Evolutionary conservation across 2,888 invertebrate genomes (phyloP).

Genomic region (Morinoia aosen): DNA sequence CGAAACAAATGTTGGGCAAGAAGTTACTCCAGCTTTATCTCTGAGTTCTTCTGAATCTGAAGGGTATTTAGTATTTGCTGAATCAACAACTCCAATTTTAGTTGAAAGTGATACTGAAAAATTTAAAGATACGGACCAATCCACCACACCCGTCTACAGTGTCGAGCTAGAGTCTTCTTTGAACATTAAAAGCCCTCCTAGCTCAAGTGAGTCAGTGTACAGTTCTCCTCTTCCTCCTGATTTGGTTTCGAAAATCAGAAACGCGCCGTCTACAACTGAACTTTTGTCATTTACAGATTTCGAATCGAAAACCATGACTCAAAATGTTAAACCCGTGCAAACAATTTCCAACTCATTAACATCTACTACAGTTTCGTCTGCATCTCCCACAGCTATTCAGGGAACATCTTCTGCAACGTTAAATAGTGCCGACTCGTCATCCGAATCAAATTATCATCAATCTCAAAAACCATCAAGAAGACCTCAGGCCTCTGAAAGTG

Average conservation of each 20-base stretch:
- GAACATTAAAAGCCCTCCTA: not conserved
- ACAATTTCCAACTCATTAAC: not conserved
- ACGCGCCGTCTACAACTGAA: not conserved
- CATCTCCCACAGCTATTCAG: not conserved
- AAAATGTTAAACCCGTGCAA: not conserved
- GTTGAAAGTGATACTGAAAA: not conserved
- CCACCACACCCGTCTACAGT: not conserved
- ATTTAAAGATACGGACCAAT: not conserved
- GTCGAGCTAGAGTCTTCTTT: conserved; percentile 14
- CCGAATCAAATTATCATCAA: not conserved
- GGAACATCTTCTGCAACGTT: not conserved
- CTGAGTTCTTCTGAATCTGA: not conserved
- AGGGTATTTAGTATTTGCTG: not conserved
- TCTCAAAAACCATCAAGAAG: not conserved
- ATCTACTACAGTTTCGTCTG: not conserved
- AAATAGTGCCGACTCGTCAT: not conserved
- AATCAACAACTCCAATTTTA: conserved; percentile 22
- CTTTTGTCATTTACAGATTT: not conserved
- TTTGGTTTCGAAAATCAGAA: conserved; percentile 27
- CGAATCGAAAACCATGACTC: not conserved
- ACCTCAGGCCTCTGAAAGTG: not conserved
- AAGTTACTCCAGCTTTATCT: not conserved
- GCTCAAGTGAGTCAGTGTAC: not conserved
- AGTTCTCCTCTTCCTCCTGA: conserved; percentile 42
- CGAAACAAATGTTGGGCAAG: not conserved